phyloP scores from a whole-genome alignment of 2,888 invertebrate genomes.

The Euzetes globulus region DNA sequence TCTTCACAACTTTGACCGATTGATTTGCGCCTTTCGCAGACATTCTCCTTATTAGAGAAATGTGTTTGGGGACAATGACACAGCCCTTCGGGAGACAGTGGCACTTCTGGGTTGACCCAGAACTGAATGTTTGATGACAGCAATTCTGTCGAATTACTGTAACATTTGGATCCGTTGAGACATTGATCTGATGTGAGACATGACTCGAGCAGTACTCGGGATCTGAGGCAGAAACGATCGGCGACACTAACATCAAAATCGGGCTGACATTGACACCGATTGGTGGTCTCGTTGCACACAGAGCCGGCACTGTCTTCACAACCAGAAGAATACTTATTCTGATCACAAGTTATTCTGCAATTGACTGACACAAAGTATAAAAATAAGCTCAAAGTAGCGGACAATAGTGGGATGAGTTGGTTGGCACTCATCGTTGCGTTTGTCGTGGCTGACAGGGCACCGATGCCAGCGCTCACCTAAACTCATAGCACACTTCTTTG shows the following conservation, averaged over 20 bases:
- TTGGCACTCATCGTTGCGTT: neutral
- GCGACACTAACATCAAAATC: neutral
- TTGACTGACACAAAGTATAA: neutral
- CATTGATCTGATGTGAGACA: neutral
- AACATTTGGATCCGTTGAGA: neutral
- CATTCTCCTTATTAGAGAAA: neutral
- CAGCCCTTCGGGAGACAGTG: neutral
- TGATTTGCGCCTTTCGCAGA: neutral
- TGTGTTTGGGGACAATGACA: constrained; percentile 3
- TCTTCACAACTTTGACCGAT: neutral
- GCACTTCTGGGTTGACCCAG: neutral
- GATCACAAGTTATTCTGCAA: neutral
- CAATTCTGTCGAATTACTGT: neutral
- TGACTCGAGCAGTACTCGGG: neutral
- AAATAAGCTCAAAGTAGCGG: neutral
- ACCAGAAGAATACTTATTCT: neutral
- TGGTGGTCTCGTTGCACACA: neutral
- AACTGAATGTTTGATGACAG: neutral
- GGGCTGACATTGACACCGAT: constrained; percentile 2
- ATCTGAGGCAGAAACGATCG: neutral
- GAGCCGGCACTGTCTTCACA: constrained; percentile 16
- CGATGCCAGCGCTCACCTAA: neutral
- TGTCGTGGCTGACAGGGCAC: neutral
- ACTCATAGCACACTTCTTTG: neutral
- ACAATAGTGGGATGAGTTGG: too few species aligned